Percentiles rank a stretch among this genome's conserved stretches.
Conservation (phyloP, 2,797 vertebrate species). For the Glyptemys insculpta region DNA sequence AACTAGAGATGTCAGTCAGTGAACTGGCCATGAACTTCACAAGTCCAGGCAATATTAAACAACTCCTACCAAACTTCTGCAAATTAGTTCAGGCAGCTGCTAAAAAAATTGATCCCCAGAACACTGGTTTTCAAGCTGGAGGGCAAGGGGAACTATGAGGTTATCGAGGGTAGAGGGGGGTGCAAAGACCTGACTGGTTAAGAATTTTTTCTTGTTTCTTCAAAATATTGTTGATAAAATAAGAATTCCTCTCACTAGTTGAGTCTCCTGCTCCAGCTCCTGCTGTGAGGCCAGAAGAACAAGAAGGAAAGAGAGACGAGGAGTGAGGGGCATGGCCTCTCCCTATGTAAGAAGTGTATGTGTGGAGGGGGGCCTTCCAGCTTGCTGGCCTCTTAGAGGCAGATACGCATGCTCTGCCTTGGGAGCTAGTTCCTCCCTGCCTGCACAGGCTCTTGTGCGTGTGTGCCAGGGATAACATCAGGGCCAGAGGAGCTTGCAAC, state of each 20-base stretch:
- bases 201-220: neutral
- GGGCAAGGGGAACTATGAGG: too few relatives aligned
- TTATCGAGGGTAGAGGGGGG: too few relatives aligned
- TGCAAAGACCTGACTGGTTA: too few relatives aligned
- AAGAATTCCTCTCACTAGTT: neutral
- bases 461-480: neutral
- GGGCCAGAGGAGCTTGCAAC: neutral
- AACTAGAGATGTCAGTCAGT: neutral
- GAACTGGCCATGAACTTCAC: neutral
- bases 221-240: neutral
- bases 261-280: neutral
- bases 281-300: neutral
- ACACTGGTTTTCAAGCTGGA: neutral
- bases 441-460: neutral
- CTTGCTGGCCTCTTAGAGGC: neutral
- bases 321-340: neutral
- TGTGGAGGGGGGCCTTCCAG: neutral
- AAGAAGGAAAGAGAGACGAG: neutral
- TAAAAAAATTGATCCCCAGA: neutral
- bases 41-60: neutral
- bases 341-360: neutral
- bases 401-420: neutral
- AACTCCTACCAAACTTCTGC: neutral
- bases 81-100: neutral
- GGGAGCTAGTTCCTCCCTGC: neutral